phyloP scores from a whole-genome alignment of 37 sponge, comb jelly and placozoan species.

The Diacarnus erythraeanus region DNA sequence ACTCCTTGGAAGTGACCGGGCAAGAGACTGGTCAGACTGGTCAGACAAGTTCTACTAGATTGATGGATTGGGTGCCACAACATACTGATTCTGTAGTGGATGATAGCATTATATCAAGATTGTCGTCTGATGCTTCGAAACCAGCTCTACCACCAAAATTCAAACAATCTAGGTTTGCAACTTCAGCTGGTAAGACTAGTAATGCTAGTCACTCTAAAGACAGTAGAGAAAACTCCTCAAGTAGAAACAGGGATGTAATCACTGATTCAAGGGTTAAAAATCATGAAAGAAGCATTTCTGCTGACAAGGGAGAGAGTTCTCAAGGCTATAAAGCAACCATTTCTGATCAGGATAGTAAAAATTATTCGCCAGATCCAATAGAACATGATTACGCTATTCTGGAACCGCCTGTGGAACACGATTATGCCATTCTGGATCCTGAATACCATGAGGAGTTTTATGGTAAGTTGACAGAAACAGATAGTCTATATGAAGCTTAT shows the following conservation, averaged over 20 bases:
- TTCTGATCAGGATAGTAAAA: no score
- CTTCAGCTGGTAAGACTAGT: not conserved
- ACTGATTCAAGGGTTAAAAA: no score
- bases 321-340: no score
- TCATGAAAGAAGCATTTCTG: no score
- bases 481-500: not conserved
- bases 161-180: not conserved
- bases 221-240: no score
- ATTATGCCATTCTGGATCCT: conserved; percentile 20
- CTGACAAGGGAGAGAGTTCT: no score
- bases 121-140: not conserved
- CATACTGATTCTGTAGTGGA: not conserved
- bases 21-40: no score
- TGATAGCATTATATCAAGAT: not conserved
- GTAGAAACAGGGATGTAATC: no score
- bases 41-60: not conserved
- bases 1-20: not conserved
- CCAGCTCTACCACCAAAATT: not conserved
- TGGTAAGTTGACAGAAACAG: conserved; percentile 11
- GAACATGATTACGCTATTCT: conserved; percentile 12
- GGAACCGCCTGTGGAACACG: conserved; percentile 11
- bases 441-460: conserved; percentile 22
- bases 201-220: not conserved
- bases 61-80: not conserved
- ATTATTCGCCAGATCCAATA: not conserved